These are phyloP conservation scores for Parazoanthus swiftii DNA, from an alignment of 92 coral and sea anemone genomes.

Conservation along the genomic window DNA sequence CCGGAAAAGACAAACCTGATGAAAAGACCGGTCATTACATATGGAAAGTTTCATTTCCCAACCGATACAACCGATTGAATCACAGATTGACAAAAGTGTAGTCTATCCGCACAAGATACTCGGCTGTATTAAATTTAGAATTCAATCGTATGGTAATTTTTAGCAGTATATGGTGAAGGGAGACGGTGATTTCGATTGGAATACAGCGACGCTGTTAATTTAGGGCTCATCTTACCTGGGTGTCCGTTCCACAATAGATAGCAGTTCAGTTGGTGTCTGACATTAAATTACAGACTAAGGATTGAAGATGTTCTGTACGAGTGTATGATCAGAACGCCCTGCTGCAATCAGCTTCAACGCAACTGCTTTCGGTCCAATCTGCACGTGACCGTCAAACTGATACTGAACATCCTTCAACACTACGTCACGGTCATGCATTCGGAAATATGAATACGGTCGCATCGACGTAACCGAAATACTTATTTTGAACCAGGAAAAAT, in stretches of 20 bases:
- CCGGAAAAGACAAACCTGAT: neutral
- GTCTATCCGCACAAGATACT: neutral
- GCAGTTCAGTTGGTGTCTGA: neutral
- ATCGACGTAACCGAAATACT: no score
- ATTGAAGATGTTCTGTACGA: neutral
- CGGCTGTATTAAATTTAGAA: neutral
- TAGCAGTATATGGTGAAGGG: no score
- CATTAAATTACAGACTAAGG: neutral
- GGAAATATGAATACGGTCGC: no score
- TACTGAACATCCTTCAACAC: no score
- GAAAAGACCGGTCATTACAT: no score
- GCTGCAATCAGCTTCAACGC: no score
- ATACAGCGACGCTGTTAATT: neutral
- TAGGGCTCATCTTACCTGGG: neutral
- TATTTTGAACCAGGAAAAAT: no score
- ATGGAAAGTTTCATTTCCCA: neutral
- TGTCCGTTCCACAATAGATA: neutral
- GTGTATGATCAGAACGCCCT: no score
- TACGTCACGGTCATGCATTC: no score
- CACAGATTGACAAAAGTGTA: neutral
- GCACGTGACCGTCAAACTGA: no score
- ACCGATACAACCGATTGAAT: neutral
- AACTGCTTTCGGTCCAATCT: no score
- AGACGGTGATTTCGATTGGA: no score
- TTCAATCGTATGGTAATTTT: neutral